Conservation (phyloP, 2,113 vertebrate species). For the Xyrauchen texanus region DNA sequence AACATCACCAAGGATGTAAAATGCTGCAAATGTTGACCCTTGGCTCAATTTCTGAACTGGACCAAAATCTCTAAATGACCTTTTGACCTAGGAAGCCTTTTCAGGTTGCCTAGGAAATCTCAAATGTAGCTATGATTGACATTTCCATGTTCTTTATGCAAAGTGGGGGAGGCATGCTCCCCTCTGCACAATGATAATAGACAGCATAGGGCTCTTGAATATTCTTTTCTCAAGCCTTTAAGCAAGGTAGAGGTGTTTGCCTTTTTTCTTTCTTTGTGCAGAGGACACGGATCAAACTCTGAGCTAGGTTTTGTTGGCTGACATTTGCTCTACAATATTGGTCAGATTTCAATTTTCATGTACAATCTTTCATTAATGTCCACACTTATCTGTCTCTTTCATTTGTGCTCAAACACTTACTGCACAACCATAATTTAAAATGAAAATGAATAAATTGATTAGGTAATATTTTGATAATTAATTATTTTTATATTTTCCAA, state of each 20-base stretch:
- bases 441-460: no score
- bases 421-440: no score
- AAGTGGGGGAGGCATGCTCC: conserved; percentile 43
- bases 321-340: neutral
- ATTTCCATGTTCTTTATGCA: conserved; percentile 61
- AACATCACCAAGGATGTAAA: conserved; percentile 73
- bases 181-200: conserved; percentile 42
- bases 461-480: no score
- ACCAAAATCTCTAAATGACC: conserved; percentile 77
- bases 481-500: no score
- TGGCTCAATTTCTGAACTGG: conserved; percentile 82
- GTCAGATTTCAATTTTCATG: no score
- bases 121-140: conserved; percentile 75
- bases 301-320: neutral
- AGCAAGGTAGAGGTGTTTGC: neutral
- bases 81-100: conserved; percentile 79
- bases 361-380: no score
- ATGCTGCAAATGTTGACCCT: conserved; percentile 78
- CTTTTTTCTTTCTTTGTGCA: conserved; percentile 20
- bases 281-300: neutral
- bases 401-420: no score
- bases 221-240: neutral
- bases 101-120: conserved; percentile 75
- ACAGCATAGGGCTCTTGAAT: conserved; percentile 3
- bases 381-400: no score